A percentile compares a stretch with the other conserved stretches of the same genome.
These are phyloP conservation scores for Polypedilum vanderplanki DNA, from an alignment of 1,140 invertebrate genomes.

Conservation along the genomic window DNA sequence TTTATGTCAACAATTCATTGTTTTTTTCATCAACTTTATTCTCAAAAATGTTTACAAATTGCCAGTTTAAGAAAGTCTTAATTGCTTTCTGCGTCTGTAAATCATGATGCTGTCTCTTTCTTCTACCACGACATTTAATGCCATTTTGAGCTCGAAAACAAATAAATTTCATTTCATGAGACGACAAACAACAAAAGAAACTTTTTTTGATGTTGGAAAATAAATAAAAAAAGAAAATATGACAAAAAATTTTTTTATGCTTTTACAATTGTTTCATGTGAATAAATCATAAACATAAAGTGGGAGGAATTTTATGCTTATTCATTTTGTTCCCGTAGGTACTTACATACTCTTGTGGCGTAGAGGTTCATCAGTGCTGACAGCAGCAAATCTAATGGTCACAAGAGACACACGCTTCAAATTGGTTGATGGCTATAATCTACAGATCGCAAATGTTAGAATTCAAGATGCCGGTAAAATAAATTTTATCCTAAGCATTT, in stretches of 20 bases:
- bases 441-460: slow-evolving; percentile 53
- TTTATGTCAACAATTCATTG: no score
- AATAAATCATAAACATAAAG: no score
- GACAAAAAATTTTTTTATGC: no score
- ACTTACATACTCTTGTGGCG: slow-evolving; percentile 56
- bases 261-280: no score
- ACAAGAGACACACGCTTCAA: slow-evolving; percentile 52
- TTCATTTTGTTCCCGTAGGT: slow-evolving; percentile 39
- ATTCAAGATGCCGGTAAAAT: slow-evolving; percentile 44
- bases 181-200: no score
- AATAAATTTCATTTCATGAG: slow-evolving; percentile 6
- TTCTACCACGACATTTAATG: not conserved
- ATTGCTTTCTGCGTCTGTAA: not conserved
- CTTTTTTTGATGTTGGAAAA: no score
- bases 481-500: not conserved
- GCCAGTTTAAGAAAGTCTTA: not conserved
- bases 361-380: slow-evolving; percentile 52
- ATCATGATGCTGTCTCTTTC: not conserved
- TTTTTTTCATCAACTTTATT: no score
- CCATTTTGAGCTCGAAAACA: not conserved
- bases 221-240: no score
- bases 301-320: no score
- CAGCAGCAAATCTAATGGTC: slow-evolving; percentile 55
- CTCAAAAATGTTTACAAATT: not conserved
- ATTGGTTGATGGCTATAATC: slow-evolving; percentile 53